Base-by-base conservation (phyloP, 2,888 invertebrate species). In the Hylaea fasciaria region DNA sequence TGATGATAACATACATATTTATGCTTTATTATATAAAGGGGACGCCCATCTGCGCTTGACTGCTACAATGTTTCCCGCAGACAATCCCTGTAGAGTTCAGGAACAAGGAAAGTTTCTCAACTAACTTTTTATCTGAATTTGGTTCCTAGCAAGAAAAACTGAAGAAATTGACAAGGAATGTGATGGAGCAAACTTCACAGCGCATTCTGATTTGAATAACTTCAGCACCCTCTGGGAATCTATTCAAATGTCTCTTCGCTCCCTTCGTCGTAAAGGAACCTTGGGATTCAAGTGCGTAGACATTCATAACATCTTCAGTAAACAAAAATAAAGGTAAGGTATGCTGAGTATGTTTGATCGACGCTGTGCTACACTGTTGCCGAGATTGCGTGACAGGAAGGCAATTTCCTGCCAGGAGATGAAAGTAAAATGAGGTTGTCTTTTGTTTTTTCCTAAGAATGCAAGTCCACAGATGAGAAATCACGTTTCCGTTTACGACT, bases 361-460 rank as follows among this genome's bases (percentile, higher is more conserved):
- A 46, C 28, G 43, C 45, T 41, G 29, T 51, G 54, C 45, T 53
- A 57, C 43, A 53, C 50, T 59, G 53, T 46, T 29, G 37, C 44
- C 48, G 57, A 52, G 50, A 55, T 63, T 54, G 54, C 57, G 61
- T 55, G 65, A 52, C 64, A 65, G 63, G 65, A 66, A 62, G 59
- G 62, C 55, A 68, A 69, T 68, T 63, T 69, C 65, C 68, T 68
- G 60, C 13, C 48, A 63, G 59, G 66, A 66, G 68, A 69, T 69
- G 66, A 67, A 69, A 64, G 65, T 61, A 50, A 52, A 67, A 69
- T 62, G 56, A 64, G 53, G 47, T 45, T 41, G 56, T 37, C 40
- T 58, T 60, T 62, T 62, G 58, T 65, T 67, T 65, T 66, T 57
- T 41, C 43, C 41, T 37, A 39, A 5, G 29, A 46, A 22, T 51